Evolutionary conservation across 1,140 invertebrate genomes (phyloP).

Genomic region (Eciton burchellii): DNA sequence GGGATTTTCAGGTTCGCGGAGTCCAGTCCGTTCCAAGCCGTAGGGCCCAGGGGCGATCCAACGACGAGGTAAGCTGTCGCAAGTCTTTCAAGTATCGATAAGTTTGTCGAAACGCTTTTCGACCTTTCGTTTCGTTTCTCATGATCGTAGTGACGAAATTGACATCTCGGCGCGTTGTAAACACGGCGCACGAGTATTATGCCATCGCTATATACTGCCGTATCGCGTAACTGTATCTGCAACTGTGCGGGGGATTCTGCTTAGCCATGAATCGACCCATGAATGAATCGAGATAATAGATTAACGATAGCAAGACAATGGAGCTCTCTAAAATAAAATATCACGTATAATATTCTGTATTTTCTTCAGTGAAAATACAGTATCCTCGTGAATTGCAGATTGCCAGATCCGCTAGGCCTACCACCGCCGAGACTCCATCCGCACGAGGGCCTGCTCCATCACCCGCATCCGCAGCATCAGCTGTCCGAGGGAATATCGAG

Average conservation of each 20-base stretch:
- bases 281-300: no score
- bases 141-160: neutral
- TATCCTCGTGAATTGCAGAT: slow-evolving; percentile 75
- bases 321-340: neutral
- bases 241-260: no score
- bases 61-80: slow-evolving; percentile 80
- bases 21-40: slow-evolving; percentile 84
- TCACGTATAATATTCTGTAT: slow-evolving; percentile 51
- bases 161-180: neutral
- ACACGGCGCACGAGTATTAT: no score
- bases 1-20: slow-evolving; percentile 84
- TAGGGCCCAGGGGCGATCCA: slow-evolving; percentile 83
- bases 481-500: slow-evolving; percentile 83
- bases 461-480: slow-evolving; percentile 80
- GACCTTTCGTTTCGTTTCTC: slow-evolving; percentile 21
- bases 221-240: no score
- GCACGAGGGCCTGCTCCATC: slow-evolving; percentile 81
- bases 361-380: slow-evolving; percentile 57
- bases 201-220: no score
- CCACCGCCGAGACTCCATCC: slow-evolving; percentile 81
- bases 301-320: no score
- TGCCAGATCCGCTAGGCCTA: slow-evolving; percentile 82
- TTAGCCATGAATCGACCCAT: no score
- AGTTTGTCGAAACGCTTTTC: neutral
- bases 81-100: neutral